Percentiles rank a stretch among this genome's conserved stretches.
Conservation (phyloP, 2,113 vertebrate species). For the Perca schrenkii region DNA sequence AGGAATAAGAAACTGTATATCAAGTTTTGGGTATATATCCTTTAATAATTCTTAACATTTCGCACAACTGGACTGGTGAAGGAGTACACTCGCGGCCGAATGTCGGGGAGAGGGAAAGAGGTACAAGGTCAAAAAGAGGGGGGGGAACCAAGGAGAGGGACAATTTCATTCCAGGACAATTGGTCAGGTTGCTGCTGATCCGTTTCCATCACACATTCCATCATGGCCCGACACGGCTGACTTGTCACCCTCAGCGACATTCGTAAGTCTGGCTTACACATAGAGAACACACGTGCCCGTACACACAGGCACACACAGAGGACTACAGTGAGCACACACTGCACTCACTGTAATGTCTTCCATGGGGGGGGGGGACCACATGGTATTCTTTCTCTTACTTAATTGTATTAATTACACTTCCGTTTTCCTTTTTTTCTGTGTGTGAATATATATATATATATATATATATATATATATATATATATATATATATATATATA, state of each 20-base stretch:
- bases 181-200: constrained; percentile 76
- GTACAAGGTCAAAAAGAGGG: constrained; percentile 2
- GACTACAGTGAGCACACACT: background rate
- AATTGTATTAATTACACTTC: background rate
- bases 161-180: constrained; percentile 79
- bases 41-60: background rate
- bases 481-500: too few relatives aligned
- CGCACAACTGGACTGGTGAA: background rate
- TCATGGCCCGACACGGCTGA: constrained; percentile 80
- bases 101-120: background rate
- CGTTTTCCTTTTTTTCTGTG: background rate
- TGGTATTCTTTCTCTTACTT: background rate
- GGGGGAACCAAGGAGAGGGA: constrained; percentile 31
- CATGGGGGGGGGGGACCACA: too few relatives aligned
- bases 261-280: constrained; percentile 35
- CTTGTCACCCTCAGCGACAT: constrained; percentile 79
- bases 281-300: background rate
- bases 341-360: background rate
- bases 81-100: background rate
- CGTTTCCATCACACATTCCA: constrained; percentile 83
- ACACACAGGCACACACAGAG: background rate
- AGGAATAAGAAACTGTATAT: background rate
- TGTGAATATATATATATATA: background rate
- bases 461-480: too few relatives aligned
- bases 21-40: background rate